Evolutionary conservation across 2,888 invertebrate genomes (phyloP), one percentile per base, ranked within the genome.

Genomic region (Hypselothyrea guttata): DNA sequence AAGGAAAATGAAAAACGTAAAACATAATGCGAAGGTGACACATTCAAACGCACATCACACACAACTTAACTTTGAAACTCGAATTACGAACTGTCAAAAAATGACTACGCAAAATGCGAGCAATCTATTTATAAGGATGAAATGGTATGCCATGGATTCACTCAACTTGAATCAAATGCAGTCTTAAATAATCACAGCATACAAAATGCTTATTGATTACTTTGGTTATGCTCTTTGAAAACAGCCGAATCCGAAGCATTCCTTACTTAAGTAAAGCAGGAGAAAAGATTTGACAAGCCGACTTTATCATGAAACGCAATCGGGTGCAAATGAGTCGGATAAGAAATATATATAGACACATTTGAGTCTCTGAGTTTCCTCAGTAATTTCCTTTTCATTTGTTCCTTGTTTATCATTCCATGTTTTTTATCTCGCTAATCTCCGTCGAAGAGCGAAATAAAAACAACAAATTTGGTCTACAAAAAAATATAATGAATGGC

Each of bases 61-160:
- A 34, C 33, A 52, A 28, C 42, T 35, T 58, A 45, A 44, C 42
- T 37, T 40, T 44, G 31, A 62, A 77, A 62, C 54, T 62, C 59
- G 35, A 54, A 75, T 72, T 71, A 69, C 70, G 59, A 75, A 63
- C 63, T 60, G 67, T 60, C 65, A 76, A 72, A 68, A 56, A 76
- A 56, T 62, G 74, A 68, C 63, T 58, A 37, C 47, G 55, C 63
- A 54, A 38, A 62, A 54, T 60, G 34, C 38, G 42, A 61, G 13
- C 34, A 53, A 42, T 59, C 22, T 41, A 42, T 59, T 16, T 41
- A 4, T 16, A 40, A 46, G 54, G 54, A 55, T 35, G 51, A n/a
- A 28, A 40, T 55, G 42, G 47, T 35, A 54, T 38, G 55, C 49
- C 41, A 34, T 27, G 34, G 22, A 22, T 22, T 22, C 22, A 22